Evolutionary conservation across 2,797 vertebrate genomes (phyloP).

Genomic region (Semotilus atromaculatus): DNA sequence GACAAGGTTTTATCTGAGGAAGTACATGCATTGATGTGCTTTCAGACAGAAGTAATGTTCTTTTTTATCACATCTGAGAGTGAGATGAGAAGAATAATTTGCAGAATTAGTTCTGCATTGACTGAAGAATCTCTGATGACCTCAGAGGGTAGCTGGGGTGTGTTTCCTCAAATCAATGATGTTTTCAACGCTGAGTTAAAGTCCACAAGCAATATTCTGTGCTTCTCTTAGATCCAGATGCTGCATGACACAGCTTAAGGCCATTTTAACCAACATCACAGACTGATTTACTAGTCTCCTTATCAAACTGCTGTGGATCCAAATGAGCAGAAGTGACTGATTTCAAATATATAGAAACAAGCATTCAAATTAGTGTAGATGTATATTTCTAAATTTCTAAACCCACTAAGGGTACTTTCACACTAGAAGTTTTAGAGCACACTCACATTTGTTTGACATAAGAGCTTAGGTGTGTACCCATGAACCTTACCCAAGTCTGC

Average conservation of each 20-base stretch:
- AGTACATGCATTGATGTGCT: neutral
- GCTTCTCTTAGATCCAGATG: neutral
- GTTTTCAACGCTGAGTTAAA: neutral
- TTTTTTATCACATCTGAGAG: neutral
- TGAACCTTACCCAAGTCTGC: neutral
- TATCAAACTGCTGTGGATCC: neutral
- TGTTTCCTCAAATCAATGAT: slow-evolving; percentile 4
- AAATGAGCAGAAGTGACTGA: neutral
- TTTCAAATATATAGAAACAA: neutral
- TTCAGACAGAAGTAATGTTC: neutral
- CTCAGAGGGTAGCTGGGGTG: neutral
- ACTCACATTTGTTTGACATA: no score
- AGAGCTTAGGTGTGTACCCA: no score
- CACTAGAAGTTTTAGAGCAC: no score
- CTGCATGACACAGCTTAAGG: neutral
- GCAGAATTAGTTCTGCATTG: neutral
- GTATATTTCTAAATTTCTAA: no score
- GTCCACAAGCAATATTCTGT: neutral
- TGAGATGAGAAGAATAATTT: neutral
- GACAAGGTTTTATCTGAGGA: neutral
- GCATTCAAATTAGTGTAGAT: neutral
- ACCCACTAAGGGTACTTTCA: no score
- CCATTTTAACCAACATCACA: neutral
- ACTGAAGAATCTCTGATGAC: neutral
- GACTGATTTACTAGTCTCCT: neutral